Percentiles rank a stretch among this genome's conserved stretches.
These are phyloP conservation scores for Coboldia fuscipes DNA, from an alignment of 1,140 invertebrate genomes.

Conservation along the genomic window DNA sequence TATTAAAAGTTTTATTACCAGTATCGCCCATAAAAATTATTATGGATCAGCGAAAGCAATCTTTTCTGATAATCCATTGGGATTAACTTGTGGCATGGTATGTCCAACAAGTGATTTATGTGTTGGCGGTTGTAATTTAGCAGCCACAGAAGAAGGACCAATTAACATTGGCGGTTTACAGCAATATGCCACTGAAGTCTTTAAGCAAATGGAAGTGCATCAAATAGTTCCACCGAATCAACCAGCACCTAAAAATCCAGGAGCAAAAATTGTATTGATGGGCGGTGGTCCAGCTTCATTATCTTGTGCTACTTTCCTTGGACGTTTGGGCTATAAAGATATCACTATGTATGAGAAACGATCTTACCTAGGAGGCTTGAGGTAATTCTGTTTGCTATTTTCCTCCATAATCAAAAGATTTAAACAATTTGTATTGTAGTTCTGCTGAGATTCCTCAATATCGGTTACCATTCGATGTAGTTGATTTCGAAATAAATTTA, in stretches of 20 bases:
- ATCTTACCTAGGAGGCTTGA: slow-evolving; percentile 69
- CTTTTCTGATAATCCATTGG: slow-evolving; percentile 91
- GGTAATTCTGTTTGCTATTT: slow-evolving; percentile 24
- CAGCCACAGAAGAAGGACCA: slow-evolving; percentile 85
- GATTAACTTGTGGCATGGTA: slow-evolving; percentile 95
- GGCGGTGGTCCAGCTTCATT: slow-evolving; percentile 94
- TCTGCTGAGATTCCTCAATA: slow-evolving; percentile 94
- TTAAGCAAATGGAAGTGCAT: slow-evolving; percentile 80
- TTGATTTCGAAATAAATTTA: slow-evolving; percentile 82
- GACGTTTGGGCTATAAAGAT: slow-evolving; percentile 74
- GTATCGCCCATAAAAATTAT: slow-evolving; percentile 95
- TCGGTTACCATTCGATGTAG: slow-evolving; percentile 76
- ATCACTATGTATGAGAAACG: slow-evolving; percentile 87
- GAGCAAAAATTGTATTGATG: slow-evolving; percentile 67
- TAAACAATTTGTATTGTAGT: slow-evolving; percentile 24
- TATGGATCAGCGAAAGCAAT: slow-evolving; percentile 95
- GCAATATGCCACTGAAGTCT: slow-evolving; percentile 92
- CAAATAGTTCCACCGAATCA: slow-evolving; percentile 60
- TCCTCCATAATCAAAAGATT: neutral
- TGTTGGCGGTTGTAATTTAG: slow-evolving; percentile 91
- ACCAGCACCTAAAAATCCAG: slow-evolving; percentile 28
- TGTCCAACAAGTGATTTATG: slow-evolving; percentile 97
- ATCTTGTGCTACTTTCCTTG: slow-evolving; percentile 90
- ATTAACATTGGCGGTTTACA: slow-evolving; percentile 98
- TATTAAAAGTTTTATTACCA: slow-evolving; percentile 90